Evolutionary conservation across 1,140 invertebrate genomes (phyloP), one percentile per base, ranked within the genome.

Genomic region (Lethocerus indicus): DNA sequence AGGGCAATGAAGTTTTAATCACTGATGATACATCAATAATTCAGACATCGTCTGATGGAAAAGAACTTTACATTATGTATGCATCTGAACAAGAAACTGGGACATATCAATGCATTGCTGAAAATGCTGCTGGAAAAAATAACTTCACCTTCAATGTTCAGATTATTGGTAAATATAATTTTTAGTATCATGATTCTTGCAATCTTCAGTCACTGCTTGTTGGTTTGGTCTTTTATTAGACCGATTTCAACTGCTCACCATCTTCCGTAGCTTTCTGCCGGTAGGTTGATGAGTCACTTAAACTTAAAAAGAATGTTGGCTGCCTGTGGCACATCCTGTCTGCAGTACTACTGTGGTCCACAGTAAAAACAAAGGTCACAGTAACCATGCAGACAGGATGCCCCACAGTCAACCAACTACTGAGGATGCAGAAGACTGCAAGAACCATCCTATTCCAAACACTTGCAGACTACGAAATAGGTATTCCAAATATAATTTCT

Each of bases 71-170:
- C 12, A 43, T 50, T 40, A 40, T 43, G 5, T 27, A 43, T 43
- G 39, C 40, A 2, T 14, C 2, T 9, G 49, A 43, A 20, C 29
- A 48, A 27, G 42, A 43, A 24, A 32, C 43, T 46, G 42, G 36
- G 7, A 54, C 28, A 1, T 49, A 50, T 39, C 37, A 28, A 18
- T 57, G 55, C 26, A 18, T 32, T 21, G 55, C 47, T 5, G 26
- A 47, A 13, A 57, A 54, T 24, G 13, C 18, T 18, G 26, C 47
- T 47, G 50, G 50, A 12, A 20, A 44, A 28, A 23, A 12, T 27
- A 28, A 25, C 2, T 44, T 44, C 21, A 44, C 14, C 18, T 44
- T 44, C 23, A 18, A 26, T 26, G 26, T 44, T 12, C n/a, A 44
- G 7, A 23, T 44, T 16, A 4, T 14, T 7, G 29, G 42, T 44